These are phyloP conservation scores for Cephus nigrinus DNA, from an alignment of 2,888 invertebrate genomes.

Conservation along the genomic window DNA sequence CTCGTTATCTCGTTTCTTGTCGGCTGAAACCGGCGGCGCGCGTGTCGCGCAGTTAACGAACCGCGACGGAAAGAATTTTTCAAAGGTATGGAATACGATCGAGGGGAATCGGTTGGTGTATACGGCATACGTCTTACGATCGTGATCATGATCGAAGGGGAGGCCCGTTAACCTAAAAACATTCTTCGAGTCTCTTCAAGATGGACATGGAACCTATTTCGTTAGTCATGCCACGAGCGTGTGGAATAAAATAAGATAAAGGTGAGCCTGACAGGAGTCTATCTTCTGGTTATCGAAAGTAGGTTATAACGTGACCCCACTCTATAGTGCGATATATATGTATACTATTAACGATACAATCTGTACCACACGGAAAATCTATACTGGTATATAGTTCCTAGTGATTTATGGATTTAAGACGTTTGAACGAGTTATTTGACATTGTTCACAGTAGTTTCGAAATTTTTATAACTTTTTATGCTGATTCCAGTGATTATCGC, in stretches of 20 bases:
- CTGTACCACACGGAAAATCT: neutral
- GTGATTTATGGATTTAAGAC: neutral
- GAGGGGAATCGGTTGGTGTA: neutral
- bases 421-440: neutral
- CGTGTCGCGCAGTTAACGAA: neutral
- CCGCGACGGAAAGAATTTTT: neutral
- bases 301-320: slow-evolving; percentile 3
- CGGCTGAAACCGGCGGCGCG: neutral
- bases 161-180: slow-evolving; percentile 22
- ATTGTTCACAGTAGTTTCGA: neutral
- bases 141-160: neutral
- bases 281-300: neutral
- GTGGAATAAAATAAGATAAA: neutral
- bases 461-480: neutral
- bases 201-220: slow-evolving; percentile 19
- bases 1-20: neutral
- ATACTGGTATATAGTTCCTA: neutral
- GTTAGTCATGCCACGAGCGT: slow-evolving; percentile 16
- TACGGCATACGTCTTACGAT: neutral
- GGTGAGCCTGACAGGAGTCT: neutral
- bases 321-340: neutral
- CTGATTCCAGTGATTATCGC: neutral
- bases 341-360: neutral
- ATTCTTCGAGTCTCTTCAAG: slow-evolving; percentile 6
- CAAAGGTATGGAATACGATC: neutral